Evolutionary conservation across 2,113 vertebrate species (phyloP).

Genomic region (Cottus gobio): DNA sequence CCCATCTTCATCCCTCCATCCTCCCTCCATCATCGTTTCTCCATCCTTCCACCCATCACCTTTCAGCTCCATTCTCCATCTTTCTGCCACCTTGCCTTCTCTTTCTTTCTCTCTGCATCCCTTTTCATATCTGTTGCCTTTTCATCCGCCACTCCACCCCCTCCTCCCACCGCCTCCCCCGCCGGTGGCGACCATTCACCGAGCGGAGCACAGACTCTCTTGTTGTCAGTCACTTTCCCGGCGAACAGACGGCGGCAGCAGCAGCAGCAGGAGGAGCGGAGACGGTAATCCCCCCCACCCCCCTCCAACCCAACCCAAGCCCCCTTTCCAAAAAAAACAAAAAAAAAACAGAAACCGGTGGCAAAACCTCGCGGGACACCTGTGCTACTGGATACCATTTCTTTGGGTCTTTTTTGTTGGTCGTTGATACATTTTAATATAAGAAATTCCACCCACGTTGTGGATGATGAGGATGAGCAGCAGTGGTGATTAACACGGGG

Average conservation of each 20-base stretch:
- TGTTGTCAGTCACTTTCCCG: conserved; percentile 79
- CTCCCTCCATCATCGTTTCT: background rate
- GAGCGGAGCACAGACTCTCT: conserved; percentile 42
- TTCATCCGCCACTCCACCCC: conserved; percentile 35
- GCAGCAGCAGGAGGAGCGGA: conserved; percentile 58
- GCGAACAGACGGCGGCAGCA: conserved; percentile 75
- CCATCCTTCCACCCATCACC: background rate
- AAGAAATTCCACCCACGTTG: background rate
- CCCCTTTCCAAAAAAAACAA: conserved; percentile 13
- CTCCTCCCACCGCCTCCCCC: background rate
- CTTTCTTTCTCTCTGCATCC: conserved; percentile 17
- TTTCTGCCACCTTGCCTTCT: background rate
- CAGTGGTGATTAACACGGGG: conserved; percentile 31
- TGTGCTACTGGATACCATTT: conserved; percentile 30
- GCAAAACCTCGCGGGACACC: conserved; percentile 59
- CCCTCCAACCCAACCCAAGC: conserved; percentile 2
- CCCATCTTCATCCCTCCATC: background rate
- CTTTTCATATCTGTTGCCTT: conserved; percentile 48
- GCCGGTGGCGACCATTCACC: no score
- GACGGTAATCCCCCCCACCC: conserved; percentile 57
- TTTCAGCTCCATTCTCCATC: conserved; percentile 12
- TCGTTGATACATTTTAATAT: no score
- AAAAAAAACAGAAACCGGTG: background rate
- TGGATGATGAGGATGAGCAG: conserved; percentile 30
- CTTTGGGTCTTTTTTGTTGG: no score